phyloP scores from a whole-genome alignment of 1,140 invertebrate genomes.

The Cardiocondyla obscurior region DNA sequence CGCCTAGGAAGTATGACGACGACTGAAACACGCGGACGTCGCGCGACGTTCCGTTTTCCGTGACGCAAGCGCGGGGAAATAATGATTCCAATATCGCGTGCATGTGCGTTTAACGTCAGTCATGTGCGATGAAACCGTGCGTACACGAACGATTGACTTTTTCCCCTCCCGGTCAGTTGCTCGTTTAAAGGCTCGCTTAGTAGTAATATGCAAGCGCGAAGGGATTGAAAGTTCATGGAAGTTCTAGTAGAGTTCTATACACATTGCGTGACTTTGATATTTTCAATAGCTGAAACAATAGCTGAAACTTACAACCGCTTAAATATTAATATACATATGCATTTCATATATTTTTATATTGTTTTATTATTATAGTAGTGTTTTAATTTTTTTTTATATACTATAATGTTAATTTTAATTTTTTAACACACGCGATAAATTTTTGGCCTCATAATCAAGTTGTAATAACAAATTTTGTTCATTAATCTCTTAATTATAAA shows the following conservation, averaged over 20 bases:
- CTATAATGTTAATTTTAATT: neutral
- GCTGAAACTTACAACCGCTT: no score
- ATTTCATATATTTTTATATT: neutral
- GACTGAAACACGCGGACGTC: slow-evolving; percentile 38
- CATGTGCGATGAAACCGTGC: neutral
- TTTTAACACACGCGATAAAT: neutral
- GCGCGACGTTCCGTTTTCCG: neutral
- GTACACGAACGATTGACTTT: slow-evolving; percentile 1
- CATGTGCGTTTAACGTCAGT: neutral
- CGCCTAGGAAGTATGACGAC: neutral
- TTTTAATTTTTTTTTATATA: neutral
- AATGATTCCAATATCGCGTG: neutral
- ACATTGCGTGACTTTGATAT: neutral
- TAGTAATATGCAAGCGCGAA: neutral
- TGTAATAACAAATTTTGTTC: neutral
- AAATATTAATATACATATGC: neutral
- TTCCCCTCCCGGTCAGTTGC: neutral
- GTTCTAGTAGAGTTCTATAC: neutral
- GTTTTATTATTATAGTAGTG: neutral
- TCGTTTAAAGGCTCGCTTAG: neutral
- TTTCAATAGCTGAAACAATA: no score
- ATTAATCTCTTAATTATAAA: neutral
- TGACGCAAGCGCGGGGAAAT: slow-evolving; percentile 54
- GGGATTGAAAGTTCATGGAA: neutral
- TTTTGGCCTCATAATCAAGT: neutral